These are phyloP conservation scores for Theristicus caerulescens DNA, from an alignment of 2,113 vertebrate species.

Conservation along the genomic window DNA sequence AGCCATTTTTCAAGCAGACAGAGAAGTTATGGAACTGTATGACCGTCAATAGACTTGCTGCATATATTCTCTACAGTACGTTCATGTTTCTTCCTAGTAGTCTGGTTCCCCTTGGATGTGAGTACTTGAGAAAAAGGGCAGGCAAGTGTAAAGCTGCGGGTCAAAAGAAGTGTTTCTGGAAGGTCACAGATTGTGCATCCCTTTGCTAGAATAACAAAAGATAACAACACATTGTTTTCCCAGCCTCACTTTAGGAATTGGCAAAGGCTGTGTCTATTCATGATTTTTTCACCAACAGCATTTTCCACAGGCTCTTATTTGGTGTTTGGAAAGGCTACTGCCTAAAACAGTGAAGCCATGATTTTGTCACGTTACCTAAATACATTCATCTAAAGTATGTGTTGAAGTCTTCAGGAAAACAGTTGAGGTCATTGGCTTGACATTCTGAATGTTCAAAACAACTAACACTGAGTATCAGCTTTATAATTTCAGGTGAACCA, in stretches of 20 bases:
- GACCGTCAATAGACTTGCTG: fast-evolving
- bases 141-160: background rate
- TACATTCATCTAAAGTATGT: background rate
- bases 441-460: constrained; percentile 18
- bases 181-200: background rate
- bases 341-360: background rate
- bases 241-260: background rate
- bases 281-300: background rate
- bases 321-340: background rate
- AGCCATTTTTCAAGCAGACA: background rate
- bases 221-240: background rate
- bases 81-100: background rate
- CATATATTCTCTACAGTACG: background rate
- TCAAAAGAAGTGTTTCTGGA: background rate
- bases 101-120: background rate
- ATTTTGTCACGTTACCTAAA: constrained; percentile 33
- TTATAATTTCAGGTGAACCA: background rate
- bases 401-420: background rate
- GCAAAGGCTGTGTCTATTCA: background rate
- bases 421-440: background rate
- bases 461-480: background rate
- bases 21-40: background rate
- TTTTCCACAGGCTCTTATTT: background rate
- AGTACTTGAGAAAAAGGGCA: background rate
- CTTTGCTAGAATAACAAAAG: background rate